A percentile compares a stretch with the other conserved stretches of the same genome.
These are phyloP conservation scores for Cairina moschata DNA, from an alignment of 2,113 vertebrate genomes.

Conservation along the genomic window DNA sequence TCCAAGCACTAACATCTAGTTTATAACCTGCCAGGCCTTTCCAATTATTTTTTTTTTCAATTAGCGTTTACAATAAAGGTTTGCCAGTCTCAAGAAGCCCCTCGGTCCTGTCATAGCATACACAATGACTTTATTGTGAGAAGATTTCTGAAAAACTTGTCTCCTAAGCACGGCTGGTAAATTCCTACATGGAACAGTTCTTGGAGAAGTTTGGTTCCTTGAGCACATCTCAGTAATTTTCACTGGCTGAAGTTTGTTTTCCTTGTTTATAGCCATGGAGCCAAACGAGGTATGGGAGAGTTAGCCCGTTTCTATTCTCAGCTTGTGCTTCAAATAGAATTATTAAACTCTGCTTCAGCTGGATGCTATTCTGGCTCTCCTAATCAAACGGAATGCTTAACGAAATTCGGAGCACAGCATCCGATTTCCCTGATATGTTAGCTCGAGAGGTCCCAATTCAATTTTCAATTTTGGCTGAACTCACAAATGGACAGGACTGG, in stretches of 20 bases:
- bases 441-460: background rate
- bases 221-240: constrained; percentile 8
- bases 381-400: constrained; percentile 43
- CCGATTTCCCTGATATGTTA: constrained; percentile 17
- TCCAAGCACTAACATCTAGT: background rate
- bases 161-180: background rate
- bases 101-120: background rate
- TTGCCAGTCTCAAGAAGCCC: background rate
- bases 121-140: background rate
- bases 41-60: no score
- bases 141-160: background rate
- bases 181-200: background rate
- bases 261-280: constrained; percentile 46
- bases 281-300: constrained; percentile 47
- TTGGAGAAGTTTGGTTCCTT: background rate
- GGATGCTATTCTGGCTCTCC: constrained; percentile 51
- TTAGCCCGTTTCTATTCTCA: constrained; percentile 34
- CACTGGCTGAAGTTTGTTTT: constrained; percentile 25
- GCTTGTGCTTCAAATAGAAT: constrained; percentile 56
- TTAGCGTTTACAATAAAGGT: background rate
- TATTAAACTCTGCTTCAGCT: constrained; percentile 58
- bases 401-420: background rate
- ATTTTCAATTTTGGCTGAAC: background rate
- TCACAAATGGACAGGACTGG: background rate
- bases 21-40: background rate